A percentile compares a stretch with the other conserved stretches of the same genome.
phyloP scores from a whole-genome alignment of 2,888 invertebrate species.

The Rhamnusium bicolor region DNA sequence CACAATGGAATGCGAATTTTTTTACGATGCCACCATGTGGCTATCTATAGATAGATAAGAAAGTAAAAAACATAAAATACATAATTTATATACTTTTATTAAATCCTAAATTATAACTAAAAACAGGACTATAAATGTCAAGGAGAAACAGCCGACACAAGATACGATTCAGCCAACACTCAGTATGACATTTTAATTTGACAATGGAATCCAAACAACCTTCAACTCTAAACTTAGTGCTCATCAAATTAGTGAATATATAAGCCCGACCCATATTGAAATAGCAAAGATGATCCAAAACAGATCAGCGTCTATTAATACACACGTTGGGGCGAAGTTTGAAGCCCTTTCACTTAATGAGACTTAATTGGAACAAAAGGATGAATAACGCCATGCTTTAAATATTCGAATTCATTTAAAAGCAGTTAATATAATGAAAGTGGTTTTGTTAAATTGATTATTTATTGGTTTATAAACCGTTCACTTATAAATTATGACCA shows the following conservation, averaged over 20 bases:
- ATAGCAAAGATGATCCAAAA: conserved; percentile 25
- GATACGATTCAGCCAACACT: background rate
- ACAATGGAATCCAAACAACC: conserved; percentile 22
- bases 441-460: conserved; percentile 25
- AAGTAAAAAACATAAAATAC: no score
- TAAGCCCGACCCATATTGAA: conserved; percentile 7
- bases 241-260: background rate
- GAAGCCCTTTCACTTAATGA: conserved; percentile 13
- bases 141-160: no score
- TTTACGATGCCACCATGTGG: no score
- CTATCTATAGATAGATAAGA: no score
- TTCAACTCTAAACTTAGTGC: background rate
- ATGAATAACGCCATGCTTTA: conserved; percentile 5
- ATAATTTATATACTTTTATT: no score
- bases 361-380: conserved; percentile 25
- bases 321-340: background rate
- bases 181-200: conserved; percentile 5
- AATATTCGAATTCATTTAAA: conserved; percentile 29
- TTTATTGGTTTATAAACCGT: conserved; percentile 29
- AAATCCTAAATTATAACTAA: no score
- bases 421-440: conserved; percentile 21
- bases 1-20: no score
- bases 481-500: conserved; percentile 27
- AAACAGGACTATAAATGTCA: no score
- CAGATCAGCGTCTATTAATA: conserved; percentile 23